Evolutionary conservation across 2,113 vertebrate species (phyloP), one percentile per base, ranked within the genome.

Genomic region (Casuarius casuarius): DNA sequence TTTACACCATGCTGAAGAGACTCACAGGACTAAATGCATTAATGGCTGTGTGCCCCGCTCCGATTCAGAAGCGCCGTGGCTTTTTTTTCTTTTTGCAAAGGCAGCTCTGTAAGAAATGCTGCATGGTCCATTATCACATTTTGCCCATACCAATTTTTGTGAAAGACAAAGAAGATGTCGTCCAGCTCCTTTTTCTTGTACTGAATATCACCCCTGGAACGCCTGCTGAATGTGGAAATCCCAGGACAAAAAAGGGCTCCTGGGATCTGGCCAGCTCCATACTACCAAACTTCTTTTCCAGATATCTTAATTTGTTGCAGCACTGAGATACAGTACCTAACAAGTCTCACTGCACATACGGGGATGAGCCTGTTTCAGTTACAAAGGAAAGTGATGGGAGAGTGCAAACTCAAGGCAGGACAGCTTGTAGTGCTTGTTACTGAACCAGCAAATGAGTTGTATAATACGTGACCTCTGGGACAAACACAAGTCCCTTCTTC

Each of bases 381-480:
- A 87, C 88, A 90, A 92, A 54, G 44, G 31, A 93, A 97, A 97
- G 87, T 22, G 44, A 70, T 85, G 96, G 71, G 63, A 92, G 83
- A 19, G 5, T 48, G 51, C 13, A 86, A 94, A 93, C 19, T 48
- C 90, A 80, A 91, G 88, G 82, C 62, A 89, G 71, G 88, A 73
- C 38, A 35, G 81, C 73, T 87, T 71, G 86, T 87, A 86, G 61
- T 68, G 75, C 65, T 83, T 96, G 92, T 90, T 90, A 91, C 74
- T 87, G 92, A 95, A 77, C 67, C 85, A 94, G 81, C 62, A 95
- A 95, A 96, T 91, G 77, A 95, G 70, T 95, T 89, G 87, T 58
- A 5, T 70, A 90, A 80, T 79, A 87, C 0, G 26, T 58, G 79
- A 87, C 87, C 81, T 92, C 79, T 92, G 94, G 87, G 89, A 92